Evolutionary conservation across 2,113 vertebrate species (phyloP), one percentile per base, ranked within the genome.

Genomic region (Manacus vitellinus): DNA sequence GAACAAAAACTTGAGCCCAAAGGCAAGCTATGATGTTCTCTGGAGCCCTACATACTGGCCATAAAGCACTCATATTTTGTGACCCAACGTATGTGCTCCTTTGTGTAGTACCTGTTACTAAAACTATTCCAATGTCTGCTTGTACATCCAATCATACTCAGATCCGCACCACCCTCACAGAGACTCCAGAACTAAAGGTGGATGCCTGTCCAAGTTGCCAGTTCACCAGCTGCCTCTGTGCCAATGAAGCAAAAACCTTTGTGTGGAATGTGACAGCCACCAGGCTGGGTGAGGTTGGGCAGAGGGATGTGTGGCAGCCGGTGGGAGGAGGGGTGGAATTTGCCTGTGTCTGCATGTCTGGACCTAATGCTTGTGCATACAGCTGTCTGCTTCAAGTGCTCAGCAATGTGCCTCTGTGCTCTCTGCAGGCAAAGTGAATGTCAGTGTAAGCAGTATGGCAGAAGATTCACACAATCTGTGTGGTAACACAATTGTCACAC

Each of bases 201-300:
- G 93, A 91, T 56, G 78, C 93, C 8, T 80, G 97, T 75, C 66
- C 95, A 86, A 95, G 65, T 56, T 89, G 96, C 44, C 15, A 79
- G 82, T 97, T 98, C 94, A 97, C 97, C 76, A 96, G 90, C 92
- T 99, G 99, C 94, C 94, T 99, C 74, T 99, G 98, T 52, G 96
- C 96, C 58, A 95, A 92, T 0, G 97, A 98, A 94, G 98, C 97
- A 12, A 97, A 98, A 83, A 98, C 98, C 55, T 97, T 98, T 59
- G 95, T 79, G 71, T 99, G 99, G 98, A 98, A 89, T 0, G 79
- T 99, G 97, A 97, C 73, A 0, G 97, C 98, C 4, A 85, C 77
- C 30, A 91, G 52, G 21, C 89, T 98, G 59, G 99, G 98, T 99
- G 88, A 98, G 97, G 47, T 19, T 65, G 75, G 39, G 56, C 47